phyloP scores from a whole-genome alignment of 2,113 vertebrate genomes.

The Sylvilagus bachmani region DNA sequence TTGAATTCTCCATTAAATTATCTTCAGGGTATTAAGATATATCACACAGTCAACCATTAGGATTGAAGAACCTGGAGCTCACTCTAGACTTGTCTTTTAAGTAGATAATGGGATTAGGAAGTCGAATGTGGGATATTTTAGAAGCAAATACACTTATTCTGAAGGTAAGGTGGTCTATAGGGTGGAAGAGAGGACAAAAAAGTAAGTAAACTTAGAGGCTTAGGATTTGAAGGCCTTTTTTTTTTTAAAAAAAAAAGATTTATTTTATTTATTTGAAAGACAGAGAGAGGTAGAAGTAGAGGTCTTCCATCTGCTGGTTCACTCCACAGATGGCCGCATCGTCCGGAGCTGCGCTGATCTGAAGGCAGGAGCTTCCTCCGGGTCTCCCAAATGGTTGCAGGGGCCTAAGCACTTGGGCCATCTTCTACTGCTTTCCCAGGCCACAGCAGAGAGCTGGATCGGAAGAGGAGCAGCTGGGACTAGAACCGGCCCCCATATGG shows the following conservation, averaged over 20 bases:
- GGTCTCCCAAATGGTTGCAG: too few species aligned
- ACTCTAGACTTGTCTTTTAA: slow-evolving; percentile 19
- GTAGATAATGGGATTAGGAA: neutral
- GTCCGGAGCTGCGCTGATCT: too few species aligned
- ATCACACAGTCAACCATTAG: neutral
- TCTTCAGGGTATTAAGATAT: neutral
- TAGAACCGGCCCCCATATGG: too few species aligned
- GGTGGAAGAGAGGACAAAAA: neutral
- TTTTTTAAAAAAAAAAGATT: neutral
- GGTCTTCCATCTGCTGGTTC: too few species aligned
- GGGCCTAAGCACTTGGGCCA: too few species aligned
- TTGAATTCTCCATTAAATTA: slow-evolving; percentile 11
- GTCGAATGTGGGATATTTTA: neutral
- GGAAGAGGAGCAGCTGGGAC: too few species aligned
- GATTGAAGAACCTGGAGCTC: neutral
- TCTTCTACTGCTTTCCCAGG: too few species aligned
- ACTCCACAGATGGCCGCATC: too few species aligned
- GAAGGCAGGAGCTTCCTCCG: too few species aligned
- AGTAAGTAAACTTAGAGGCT: neutral
- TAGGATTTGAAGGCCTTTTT: neutral
- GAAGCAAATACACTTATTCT: slow-evolving; percentile 3
- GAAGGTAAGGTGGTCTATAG: neutral
- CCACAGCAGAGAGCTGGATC: too few species aligned
- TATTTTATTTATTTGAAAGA: too few species aligned
- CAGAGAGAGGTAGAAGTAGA: too few species aligned